Base-by-base conservation (phyloP, 2,797 vertebrate species). In the Siniperca obscura region DNA sequence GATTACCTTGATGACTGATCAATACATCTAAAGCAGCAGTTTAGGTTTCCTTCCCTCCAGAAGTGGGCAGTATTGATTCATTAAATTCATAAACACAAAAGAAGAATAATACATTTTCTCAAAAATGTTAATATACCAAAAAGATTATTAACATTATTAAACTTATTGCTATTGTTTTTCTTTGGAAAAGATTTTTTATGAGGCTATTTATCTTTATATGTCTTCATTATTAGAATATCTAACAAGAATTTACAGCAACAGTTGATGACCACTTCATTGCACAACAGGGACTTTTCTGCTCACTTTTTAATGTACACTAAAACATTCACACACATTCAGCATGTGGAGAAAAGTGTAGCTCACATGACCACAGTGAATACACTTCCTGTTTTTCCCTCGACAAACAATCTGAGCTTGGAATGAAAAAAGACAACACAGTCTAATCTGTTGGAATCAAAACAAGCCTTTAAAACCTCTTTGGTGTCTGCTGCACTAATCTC, bases 401-500 rank as follows among this genome's bases (percentile, higher is more conserved):
- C 44, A 76, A 89, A 83, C 76, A 86, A 86, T 81, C 75, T 71
- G 67, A 78, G 74, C 55, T 70, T 1, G 46, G 34, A 81, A 71
- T 76, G 16, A 48, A 84, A 88, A 90, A 88, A 87, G 74, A 85
- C 84, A 83, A 76, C 77, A 8, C 16, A 17, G 17, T 86, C 72
- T 91, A 87, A 93, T 91, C 93, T 86, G 74, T 1, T 74, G 70
- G 86, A 90, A 87, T 86, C 74, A 70, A 87, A 91, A 92, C 90
- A 92, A 85, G 88, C 87, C 80, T 85, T 84, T 90, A 87, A 89
- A 92, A 87, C 67, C 90, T 91, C 70, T 62, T 71, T 82, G 76
- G 86, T 90, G 86, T 89, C 85, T 88, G 86, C 78, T 2, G 78
- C 76, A 7, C 73, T 94, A 92, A 95, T 94, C 93, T 89, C 82